These are phyloP conservation scores for Chaetodon trifasciatus DNA, from an alignment of 2,797 vertebrate genomes.

Conservation along the genomic window DNA sequence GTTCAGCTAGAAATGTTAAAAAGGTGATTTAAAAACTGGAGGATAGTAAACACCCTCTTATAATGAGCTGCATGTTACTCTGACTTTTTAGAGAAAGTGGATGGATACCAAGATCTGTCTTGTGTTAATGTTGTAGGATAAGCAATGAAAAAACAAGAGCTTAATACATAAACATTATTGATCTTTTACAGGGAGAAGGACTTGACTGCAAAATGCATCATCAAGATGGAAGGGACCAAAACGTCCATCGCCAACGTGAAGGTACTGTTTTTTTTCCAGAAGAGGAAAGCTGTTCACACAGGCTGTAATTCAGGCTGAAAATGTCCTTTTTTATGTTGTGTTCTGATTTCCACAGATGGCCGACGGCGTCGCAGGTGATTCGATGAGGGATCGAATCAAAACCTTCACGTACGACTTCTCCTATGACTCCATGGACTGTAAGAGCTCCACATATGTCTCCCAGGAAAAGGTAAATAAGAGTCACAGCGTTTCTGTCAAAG, in stretches of 20 bases:
- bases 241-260: constrained; percentile 95
- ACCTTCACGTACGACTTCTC: constrained; percentile 98
- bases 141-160: background rate
- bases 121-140: background rate
- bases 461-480: constrained; percentile 91
- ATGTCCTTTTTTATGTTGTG: fast-evolving
- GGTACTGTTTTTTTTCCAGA: constrained; percentile 73
- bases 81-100: background rate
- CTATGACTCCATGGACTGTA: constrained; percentile 92
- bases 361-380: constrained; percentile 89
- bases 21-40: no score
- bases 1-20: no score
- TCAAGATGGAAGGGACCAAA: constrained; percentile 95
- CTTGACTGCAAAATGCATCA: constrained; percentile 92
- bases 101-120: background rate
- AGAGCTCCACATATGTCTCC: constrained; percentile 88
- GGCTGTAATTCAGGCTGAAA: background rate
- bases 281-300: background rate
- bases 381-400: constrained; percentile 90
- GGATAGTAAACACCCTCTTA: no score
- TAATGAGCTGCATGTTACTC: no score
- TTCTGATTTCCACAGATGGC: constrained; percentile 82
- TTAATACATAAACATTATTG: background rate
- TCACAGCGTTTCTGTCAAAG: no score
- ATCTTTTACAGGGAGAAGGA: constrained; percentile 91